Evolutionary conservation across 2,888 invertebrate genomes (phyloP).

Genomic region (Apamea sordens): DNA sequence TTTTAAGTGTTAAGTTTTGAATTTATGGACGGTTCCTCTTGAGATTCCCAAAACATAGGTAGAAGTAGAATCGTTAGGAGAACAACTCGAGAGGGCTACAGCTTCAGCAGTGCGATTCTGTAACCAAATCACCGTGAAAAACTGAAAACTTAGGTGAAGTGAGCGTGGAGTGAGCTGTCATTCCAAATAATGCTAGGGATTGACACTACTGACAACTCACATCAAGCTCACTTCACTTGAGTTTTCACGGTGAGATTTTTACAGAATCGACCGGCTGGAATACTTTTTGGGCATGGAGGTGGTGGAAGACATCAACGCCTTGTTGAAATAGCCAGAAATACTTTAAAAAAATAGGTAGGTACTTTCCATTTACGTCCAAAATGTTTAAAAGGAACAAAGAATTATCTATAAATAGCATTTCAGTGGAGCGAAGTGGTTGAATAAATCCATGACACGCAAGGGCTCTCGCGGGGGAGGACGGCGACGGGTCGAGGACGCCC

Average conservation of each 20-base stretch:
- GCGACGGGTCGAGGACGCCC: conserved; percentile 23
- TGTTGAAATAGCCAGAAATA: neutral
- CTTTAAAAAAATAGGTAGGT: neutral
- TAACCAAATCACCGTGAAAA: too few relatives aligned
- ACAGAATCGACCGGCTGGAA: too few relatives aligned
- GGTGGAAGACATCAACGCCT: neutral
- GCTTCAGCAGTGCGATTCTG: too few relatives aligned
- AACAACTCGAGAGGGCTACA: neutral
- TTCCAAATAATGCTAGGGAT: too few relatives aligned
- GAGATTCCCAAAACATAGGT: neutral
- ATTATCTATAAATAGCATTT: conserved; percentile 33
- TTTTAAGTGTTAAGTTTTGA: neutral
- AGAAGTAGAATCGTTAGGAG: neutral
- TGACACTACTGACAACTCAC: too few relatives aligned
- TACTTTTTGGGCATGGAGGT: neutral
- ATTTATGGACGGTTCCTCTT: neutral
- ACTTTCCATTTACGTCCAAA: neutral
- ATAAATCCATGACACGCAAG: conserved; percentile 48
- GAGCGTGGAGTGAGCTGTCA: too few relatives aligned
- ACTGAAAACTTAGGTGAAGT: too few relatives aligned
- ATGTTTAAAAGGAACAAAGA: neutral
- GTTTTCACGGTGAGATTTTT: too few relatives aligned
- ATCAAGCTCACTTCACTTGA: too few relatives aligned
- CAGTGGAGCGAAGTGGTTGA: conserved; percentile 16
- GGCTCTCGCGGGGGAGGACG: conserved; percentile 25